Evolutionary conservation across 2,888 invertebrate species (phyloP), one percentile per base, ranked within the genome.

Genomic region (Drosophila peninsularis): DNA sequence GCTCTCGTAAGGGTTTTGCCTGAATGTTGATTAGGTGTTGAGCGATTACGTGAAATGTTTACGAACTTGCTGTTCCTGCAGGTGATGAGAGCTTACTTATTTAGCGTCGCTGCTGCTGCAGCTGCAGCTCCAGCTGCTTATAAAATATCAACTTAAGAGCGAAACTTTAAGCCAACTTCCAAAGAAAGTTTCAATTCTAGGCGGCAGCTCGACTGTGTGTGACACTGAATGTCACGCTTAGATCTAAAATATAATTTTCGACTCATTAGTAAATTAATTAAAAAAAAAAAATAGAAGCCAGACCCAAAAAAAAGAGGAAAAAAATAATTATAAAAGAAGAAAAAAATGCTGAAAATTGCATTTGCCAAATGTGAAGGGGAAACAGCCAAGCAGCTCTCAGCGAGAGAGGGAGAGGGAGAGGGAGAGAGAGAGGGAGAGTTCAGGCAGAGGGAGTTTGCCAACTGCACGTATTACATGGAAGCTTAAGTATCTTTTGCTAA

Each of bases 21-120:
- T 66, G 72, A 82, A 82, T 82, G 79, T 79, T 82, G 82, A 82
- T 85, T 88, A 82, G 86, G 82, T 88, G 86, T 79, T 72, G 80
- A 82, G 76, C 64, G 67, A 82, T 85, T 82, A 79, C 70, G 70
- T 85, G 82, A 87, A 87, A 84, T 82, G 88, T 75, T 84, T 78
- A 84, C 85, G 88, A 78, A 81, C 21, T 75, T 71, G 65, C 78
- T 62, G 61, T 30, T 44, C 49, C 61, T 47, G 62, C 61, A 56
- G 60, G 42, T 54, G 63, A 57, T 56, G 41, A 42, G 24, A 63
- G 63, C 17, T 36, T 37, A 52, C 36, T 52, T 52, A 56, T 53
- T 47, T 47, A 21, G n/a, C 39, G 32, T 30, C 44, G 39, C 34
- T n/a, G 49, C 42, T 42, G 21, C 42, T n/a, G n/a, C n/a, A n/a